Evolutionary conservation across 2,113 vertebrate genomes (phyloP).

Genomic region (Pomatostomus ruficeps): DNA sequence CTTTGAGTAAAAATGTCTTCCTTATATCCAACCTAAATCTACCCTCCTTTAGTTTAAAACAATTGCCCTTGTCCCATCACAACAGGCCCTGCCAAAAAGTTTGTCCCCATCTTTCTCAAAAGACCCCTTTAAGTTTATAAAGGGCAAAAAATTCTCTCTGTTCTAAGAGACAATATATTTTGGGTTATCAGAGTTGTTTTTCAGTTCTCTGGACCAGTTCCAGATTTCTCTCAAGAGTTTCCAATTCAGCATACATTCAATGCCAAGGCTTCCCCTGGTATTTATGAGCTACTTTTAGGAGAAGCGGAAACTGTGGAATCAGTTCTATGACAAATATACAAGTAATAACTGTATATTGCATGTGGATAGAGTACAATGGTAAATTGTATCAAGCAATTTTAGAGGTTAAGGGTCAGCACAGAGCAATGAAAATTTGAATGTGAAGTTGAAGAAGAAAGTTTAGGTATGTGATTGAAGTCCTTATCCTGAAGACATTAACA

Average conservation of each 20-base stretch:
- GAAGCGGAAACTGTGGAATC: not conserved
- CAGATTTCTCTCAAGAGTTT: not conserved
- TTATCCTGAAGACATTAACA: not conserved
- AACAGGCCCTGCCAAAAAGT: not conserved
- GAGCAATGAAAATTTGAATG: not conserved
- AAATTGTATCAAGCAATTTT: not conserved
- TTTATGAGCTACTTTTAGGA: not conserved
- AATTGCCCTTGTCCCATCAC: not conserved
- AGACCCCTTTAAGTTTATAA: not conserved
- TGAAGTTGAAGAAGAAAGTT: not conserved
- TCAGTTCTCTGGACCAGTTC: not conserved
- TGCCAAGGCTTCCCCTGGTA: not conserved
- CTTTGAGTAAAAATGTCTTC: not conserved
- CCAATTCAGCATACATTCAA: not conserved
- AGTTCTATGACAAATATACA: not conserved
- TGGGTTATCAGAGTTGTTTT: not conserved
- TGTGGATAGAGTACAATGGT: too few species aligned
- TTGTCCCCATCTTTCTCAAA: not conserved
- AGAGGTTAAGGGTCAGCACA: not conserved
- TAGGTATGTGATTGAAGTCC: not conserved
- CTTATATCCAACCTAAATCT: not conserved
- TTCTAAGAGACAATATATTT: not conserved
- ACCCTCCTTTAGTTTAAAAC: not conserved
- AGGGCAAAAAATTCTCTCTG: fast-evolving
- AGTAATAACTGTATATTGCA: not conserved